A percentile compares a stretch with the other conserved stretches of the same genome.
These are phyloP conservation scores for Xestia ashworthii DNA, from an alignment of 2,888 invertebrate species.

Conservation along the genomic window DNA sequence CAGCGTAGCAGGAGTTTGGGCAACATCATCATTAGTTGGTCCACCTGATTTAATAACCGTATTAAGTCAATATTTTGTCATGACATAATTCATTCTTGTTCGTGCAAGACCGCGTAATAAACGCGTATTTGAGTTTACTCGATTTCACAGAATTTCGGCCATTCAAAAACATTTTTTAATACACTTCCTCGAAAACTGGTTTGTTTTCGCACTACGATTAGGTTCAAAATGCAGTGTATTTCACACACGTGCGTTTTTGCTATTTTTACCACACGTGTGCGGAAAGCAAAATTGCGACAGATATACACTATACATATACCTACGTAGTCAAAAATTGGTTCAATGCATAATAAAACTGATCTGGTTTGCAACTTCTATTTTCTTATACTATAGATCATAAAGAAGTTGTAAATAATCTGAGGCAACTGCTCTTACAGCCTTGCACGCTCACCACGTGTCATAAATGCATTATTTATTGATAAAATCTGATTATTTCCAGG, in stretches of 20 bases:
- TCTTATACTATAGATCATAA: not conserved
- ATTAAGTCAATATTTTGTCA: not conserved
- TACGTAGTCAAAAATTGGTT: no score
- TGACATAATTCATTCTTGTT: not conserved
- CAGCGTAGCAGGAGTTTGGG: no score
- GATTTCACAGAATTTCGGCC: not conserved
- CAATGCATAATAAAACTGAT: no score
- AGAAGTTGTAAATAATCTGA: not conserved
- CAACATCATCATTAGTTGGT: not conserved
- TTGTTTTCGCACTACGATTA: no score
- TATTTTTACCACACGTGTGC: no score
- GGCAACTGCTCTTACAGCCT: not conserved
- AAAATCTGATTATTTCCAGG: conserved; percentile 71
- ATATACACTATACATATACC: no score
- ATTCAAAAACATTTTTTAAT: not conserved
- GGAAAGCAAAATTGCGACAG: no score
- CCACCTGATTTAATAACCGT: not conserved
- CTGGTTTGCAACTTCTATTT: not conserved
- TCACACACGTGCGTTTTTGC: no score
- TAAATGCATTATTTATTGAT: not conserved
- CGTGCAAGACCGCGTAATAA: not conserved
- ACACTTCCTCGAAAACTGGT: no score
- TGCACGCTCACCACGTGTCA: not conserved
- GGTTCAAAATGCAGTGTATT: no score
- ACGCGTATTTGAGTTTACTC: not conserved